phyloP scores from a whole-genome alignment of 2,797 vertebrate genomes.

The Premnoplex brunnescens region DNA sequence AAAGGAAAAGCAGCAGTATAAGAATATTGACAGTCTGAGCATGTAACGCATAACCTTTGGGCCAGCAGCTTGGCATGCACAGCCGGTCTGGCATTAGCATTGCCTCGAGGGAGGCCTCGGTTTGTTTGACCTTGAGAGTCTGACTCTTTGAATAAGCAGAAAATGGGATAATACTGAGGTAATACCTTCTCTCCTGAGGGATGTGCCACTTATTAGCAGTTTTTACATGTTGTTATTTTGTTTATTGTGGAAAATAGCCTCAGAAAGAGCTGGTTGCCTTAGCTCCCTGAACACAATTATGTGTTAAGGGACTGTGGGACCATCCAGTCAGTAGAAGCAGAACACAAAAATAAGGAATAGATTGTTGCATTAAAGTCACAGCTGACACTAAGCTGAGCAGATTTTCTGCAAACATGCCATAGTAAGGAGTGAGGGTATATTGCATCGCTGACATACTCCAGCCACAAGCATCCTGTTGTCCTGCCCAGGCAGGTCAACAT shows the following conservation, averaged over 20 bases:
- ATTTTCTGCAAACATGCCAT: background rate
- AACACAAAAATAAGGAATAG: background rate
- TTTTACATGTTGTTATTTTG: conserved; percentile 15
- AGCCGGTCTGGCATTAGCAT: background rate
- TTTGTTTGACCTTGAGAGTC: conserved; percentile 36
- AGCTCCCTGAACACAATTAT: background rate
- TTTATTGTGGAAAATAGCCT: conserved; percentile 42
- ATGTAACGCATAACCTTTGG: background rate
- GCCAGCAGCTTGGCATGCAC: background rate
- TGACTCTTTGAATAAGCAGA: conserved; percentile 2
- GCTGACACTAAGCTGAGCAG: background rate
- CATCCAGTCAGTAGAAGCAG: background rate
- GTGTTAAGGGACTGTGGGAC: background rate
- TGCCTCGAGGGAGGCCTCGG: background rate
- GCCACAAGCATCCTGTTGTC: background rate
- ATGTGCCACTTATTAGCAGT: conserved; percentile 1
- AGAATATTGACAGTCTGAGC: background rate
- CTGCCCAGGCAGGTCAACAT: background rate
- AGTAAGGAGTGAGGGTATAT: background rate
- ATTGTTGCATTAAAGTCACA: background rate
- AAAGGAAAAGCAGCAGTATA: background rate
- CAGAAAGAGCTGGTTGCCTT: background rate
- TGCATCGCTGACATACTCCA: background rate
- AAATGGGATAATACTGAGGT: background rate
- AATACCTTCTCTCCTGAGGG: conserved; percentile 15